Base-by-base conservation (phyloP, 2,888 invertebrate genomes). In the Corythucha ciliata region DNA sequence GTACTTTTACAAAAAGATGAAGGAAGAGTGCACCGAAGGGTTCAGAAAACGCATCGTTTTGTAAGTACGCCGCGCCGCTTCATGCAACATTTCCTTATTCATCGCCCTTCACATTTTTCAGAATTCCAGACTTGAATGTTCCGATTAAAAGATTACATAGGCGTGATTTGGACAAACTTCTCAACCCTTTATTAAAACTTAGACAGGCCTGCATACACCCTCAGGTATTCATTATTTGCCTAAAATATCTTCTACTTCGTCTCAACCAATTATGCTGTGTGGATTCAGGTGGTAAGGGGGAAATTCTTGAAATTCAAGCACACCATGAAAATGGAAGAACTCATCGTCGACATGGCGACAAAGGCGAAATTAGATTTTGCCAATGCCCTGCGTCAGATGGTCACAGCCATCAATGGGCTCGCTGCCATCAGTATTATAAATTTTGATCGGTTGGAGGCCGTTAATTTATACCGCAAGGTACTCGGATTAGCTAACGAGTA, bases 171-270 rank as follows among this genome's bases (percentile, higher is more conserved):
- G 69, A 68, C 56, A 64, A 63, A 55, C 69, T 84, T 44, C 63
- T 84, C 60, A 70, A 70, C 39, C 84, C 84, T 0, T 69, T 86
- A 51, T 65, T 78, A 45, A 72, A 74, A 47, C 68, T 86, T 51
- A 72, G 84, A 1, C 81, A 83, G 67, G 80, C 80, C 1, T 84
- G 84, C 63, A 77, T 78, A 10, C 78, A 82, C 64, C 83, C 83
- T 1, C 78, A 78, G 64, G 62, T 61, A 48, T 49, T 41, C 10
- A 20, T 51, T 49, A 18, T 50, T 4, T 46, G 8, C 3, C 33
- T 8, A 34, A 24, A 26, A 6, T 5, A 16, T 34, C 32, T 1
- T 21, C 2, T 47, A 39, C n/a, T 27, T 41, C 40, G 1, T 14
- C 18, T 10, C 22, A 29, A 22, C 16, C 22, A 10, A 40, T 12